phyloP scores from a whole-genome alignment of 2,888 invertebrate genomes.

The Crematogaster levior region DNA sequence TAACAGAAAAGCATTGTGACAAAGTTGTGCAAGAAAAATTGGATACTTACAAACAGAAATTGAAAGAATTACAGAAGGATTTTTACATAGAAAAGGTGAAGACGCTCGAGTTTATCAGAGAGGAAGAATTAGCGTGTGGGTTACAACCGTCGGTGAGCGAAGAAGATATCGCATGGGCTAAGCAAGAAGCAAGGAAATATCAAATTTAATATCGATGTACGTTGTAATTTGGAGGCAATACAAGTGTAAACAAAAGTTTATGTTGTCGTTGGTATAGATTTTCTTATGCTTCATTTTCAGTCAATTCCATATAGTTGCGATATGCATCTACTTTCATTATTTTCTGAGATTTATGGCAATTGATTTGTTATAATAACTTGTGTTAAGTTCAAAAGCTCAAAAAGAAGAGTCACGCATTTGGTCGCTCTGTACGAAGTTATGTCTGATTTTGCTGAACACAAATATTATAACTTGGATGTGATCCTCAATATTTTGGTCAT shows the following conservation, averaged over 20 bases:
- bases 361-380: background rate
- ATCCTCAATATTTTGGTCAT: too few relatives aligned
- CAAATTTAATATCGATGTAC: slow-evolving; percentile 8
- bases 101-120: slow-evolving; percentile 90
- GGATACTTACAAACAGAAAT: slow-evolving; percentile 88
- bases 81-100: slow-evolving; percentile 92
- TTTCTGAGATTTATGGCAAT: background rate
- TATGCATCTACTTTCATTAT: background rate
- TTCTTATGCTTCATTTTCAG: background rate
- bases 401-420: too few relatives aligned
- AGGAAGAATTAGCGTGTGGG: slow-evolving; percentile 90
- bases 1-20: slow-evolving; percentile 91
- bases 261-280: background rate
- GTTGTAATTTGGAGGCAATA: background rate
- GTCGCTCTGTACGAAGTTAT: too few relatives aligned
- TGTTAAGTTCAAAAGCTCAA: too few relatives aligned
- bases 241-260: background rate
- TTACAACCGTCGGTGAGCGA: slow-evolving; percentile 89
- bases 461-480: too few relatives aligned
- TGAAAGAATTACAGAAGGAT: slow-evolving; percentile 91
- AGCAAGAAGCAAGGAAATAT: slow-evolving; percentile 86
- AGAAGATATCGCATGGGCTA: slow-evolving; percentile 89
- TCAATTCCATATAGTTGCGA: background rate
- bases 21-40: slow-evolving; percentile 89
- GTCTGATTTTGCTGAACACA: too few relatives aligned